Conservation (phyloP, 2,113 vertebrate genomes). For the Callocephalon fimbriatum region DNA sequence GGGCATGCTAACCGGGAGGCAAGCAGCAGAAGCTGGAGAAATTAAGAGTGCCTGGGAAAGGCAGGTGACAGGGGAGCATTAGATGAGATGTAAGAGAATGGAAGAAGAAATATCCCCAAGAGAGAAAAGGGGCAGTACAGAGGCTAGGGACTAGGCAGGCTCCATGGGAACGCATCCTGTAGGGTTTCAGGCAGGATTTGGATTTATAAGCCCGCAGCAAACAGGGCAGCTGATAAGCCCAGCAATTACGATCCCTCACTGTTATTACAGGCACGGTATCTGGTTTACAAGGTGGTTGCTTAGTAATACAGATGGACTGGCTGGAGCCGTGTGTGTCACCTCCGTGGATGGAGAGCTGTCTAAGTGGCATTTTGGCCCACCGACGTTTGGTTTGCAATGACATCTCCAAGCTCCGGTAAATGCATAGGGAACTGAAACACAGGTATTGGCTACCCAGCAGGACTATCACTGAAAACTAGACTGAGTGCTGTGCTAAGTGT, state of each 20-base stretch:
- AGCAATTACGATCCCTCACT: background rate
- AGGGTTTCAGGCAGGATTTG: background rate
- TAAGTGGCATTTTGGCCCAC: background rate
- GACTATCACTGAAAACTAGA: background rate
- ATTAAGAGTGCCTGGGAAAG: background rate
- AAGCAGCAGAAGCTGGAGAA: background rate
- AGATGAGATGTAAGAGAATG: background rate
- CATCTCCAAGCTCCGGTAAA: background rate
- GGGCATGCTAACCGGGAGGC: background rate
- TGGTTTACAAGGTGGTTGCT: background rate
- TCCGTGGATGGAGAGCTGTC: background rate
- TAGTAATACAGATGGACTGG: background rate
- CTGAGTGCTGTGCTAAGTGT: background rate
- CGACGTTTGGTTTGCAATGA: background rate
- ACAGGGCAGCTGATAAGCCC: background rate
- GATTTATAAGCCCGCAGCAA: background rate
- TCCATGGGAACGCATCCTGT: background rate
- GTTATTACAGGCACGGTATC: accelerated
- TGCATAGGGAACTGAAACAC: accelerated
- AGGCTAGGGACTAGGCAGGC: background rate
- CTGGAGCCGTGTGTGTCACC: background rate
- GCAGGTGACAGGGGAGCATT: background rate
- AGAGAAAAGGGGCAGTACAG: background rate
- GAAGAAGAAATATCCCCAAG: background rate
- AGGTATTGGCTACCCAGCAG: background rate